Percentiles rank a stretch among this genome's conserved stretches.
phyloP scores from a whole-genome alignment of 1,140 invertebrate species.

The Hyphantria cunea region DNA sequence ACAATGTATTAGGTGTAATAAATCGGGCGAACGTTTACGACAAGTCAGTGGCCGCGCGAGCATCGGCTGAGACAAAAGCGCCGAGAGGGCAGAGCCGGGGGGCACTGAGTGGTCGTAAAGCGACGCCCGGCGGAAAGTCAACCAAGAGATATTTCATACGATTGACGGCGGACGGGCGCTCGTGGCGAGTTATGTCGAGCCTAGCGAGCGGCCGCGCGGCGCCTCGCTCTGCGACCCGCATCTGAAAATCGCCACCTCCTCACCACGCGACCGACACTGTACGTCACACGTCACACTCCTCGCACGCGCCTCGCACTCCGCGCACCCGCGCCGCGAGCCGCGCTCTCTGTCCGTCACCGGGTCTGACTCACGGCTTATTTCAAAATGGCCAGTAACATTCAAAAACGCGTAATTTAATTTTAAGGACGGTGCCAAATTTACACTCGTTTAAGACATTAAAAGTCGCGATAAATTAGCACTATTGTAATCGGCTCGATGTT shows the following conservation, averaged over 20 bases:
- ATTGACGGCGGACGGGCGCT: slow-evolving; percentile 13
- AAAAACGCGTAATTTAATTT: no score
- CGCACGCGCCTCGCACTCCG: neutral
- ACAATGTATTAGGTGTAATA: neutral
- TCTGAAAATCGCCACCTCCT: slow-evolving; percentile 34
- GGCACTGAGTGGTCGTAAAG: neutral
- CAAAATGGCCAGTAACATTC: no score
- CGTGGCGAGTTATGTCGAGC: neutral
- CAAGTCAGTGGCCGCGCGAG: no score
- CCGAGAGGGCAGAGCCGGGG: no score
- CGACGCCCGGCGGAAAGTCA: neutral
- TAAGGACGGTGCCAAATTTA: no score
- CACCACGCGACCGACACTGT: slow-evolving; percentile 13
- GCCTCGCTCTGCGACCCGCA: slow-evolving; percentile 24
- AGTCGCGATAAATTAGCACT: no score
- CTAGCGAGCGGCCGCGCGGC: slow-evolving; percentile 21
- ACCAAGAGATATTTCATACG: slow-evolving; percentile 22
- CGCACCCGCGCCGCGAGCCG: neutral
- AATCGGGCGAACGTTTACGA: neutral
- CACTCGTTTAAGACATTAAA: no score
- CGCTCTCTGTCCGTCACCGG: no score
- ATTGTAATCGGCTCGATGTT: no score
- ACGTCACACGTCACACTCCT: neutral
- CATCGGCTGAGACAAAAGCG: no score
- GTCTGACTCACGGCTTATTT: no score